Percentiles rank a stretch among this genome's conserved stretches.
Evolutionary conservation across 2,113 vertebrate species (phyloP).

Genomic region (Sterna hirundo): DNA sequence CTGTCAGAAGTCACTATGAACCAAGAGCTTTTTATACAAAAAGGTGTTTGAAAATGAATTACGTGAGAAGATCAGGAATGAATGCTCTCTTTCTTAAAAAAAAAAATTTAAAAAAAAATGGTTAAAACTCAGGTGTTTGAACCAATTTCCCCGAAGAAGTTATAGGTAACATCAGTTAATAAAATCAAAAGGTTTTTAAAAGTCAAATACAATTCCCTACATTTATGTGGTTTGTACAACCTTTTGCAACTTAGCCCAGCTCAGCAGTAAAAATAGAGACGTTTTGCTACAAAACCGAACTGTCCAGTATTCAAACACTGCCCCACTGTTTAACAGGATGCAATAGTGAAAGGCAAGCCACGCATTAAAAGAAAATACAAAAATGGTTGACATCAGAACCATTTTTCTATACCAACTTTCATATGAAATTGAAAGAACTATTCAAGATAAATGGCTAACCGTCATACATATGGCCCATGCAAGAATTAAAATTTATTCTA

Average conservation of each 20-base stretch:
- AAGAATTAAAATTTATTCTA: conserved; percentile 15
- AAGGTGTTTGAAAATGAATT: background rate
- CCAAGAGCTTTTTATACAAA: background rate
- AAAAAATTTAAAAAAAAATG: background rate
- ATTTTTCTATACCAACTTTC: background rate
- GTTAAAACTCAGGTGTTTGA: conserved; percentile 1
- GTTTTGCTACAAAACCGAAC: background rate
- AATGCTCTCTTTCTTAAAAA: background rate
- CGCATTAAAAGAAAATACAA: background rate
- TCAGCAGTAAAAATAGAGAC: background rate
- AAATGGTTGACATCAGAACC: background rate
- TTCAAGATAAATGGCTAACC: conserved; percentile 8
- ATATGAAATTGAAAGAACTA: background rate
- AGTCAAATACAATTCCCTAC: conserved; percentile 2
- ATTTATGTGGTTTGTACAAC: background rate
- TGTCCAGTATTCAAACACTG: background rate
- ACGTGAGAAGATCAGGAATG: background rate
- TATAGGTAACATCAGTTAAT: background rate
- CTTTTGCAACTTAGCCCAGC: background rate
- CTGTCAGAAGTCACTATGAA: background rate
- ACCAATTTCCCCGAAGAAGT: background rate
- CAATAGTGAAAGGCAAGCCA: background rate
- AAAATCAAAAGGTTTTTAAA: conserved; percentile 22
- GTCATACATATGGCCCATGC: background rate
- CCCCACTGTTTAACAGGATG: background rate